A percentile compares a stretch with the other conserved stretches of the same genome.
phyloP scores from a whole-genome alignment of 2,888 invertebrate species.

The Megastigmus dorsalis region DNA sequence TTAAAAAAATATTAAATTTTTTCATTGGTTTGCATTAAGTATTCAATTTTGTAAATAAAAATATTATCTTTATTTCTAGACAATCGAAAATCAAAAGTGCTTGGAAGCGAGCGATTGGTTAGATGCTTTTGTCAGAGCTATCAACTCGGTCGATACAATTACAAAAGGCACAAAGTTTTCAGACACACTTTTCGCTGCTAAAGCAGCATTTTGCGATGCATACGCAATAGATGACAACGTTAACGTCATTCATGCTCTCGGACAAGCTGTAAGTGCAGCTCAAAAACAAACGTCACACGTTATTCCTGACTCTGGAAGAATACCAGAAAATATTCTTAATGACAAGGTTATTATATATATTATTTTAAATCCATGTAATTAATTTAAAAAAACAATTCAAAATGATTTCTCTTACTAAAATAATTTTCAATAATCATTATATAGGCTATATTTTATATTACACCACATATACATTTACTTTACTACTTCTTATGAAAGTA shows the following conservation, averaged over 20 bases:
- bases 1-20: background rate
- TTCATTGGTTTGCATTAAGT: too few relatives aligned
- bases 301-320: conserved; percentile 10
- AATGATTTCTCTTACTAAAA: too few relatives aligned
- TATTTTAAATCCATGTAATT: too few relatives aligned
- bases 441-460: too few relatives aligned
- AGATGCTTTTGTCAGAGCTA: conserved; percentile 40
- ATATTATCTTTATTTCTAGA: background rate
- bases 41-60: too few relatives aligned
- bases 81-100: conserved; percentile 7
- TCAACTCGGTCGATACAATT: conserved; percentile 6
- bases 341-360: conserved; percentile 29
- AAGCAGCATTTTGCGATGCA: conserved; percentile 38
- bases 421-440: too few relatives aligned
- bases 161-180: conserved; percentile 38
- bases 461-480: too few relatives aligned
- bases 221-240: conserved; percentile 10
- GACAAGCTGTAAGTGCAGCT: conserved; percentile 39
- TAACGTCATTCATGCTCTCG: conserved; percentile 28
- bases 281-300: conserved; percentile 43
- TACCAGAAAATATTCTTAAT: conserved; percentile 19
- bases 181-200: conserved; percentile 36
- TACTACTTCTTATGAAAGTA: too few relatives aligned
- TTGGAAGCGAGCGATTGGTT: conserved; percentile 30
- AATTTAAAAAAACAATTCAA: too few relatives aligned